Evolutionary conservation across 2,797 vertebrate species (phyloP), one percentile per base, ranked within the genome.

Genomic region (Manis pentadactyla): DNA sequence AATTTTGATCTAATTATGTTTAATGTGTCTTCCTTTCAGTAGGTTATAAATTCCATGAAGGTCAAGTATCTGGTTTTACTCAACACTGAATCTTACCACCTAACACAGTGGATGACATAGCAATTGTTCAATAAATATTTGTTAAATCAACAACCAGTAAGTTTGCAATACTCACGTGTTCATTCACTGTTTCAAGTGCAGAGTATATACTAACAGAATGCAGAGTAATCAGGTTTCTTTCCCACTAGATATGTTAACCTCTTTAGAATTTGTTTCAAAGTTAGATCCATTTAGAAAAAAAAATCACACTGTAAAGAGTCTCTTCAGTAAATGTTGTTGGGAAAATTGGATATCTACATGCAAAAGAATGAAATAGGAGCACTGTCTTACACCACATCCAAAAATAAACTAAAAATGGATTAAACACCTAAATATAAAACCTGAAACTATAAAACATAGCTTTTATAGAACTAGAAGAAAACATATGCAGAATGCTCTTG

Each of bases 21-120:
- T 79, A 87, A 71, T 53, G 11, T 74, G 25, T 90, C 37, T 57
- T 79, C 53, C 23, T n/a, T 9, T 12, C 7, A 78, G 31, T 53
- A 93, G 42, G 19, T 83, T 66, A 68, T 71, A 90, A 92, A 93
- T 34, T 86, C 51, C 23, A 55, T 21, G 2, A 89, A 93, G 27
- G 46, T 63, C 51, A 94, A 92, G 9, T 61, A 74, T 83, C 93
- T 91, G 42, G 29, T 77, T 97, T 97, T 89, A 90, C 4, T 85
- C 25, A 91, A 89, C 29, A 89, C 0, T 89, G 46, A 4, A 46
- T 46, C 42, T 46, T 46, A 46, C 37, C 37, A 39, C 11, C 37
- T 73, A 92, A 78, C 13, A 63, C 0, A 74, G 57, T 49, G 42
- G 23, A 46, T 46, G 29, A 31, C 27, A 88, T 0, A 90, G 27